A percentile compares a stretch with the other conserved stretches of the same genome.
phyloP scores from a whole-genome alignment of 2,888 invertebrate species.

The Cryptus armator region DNA sequence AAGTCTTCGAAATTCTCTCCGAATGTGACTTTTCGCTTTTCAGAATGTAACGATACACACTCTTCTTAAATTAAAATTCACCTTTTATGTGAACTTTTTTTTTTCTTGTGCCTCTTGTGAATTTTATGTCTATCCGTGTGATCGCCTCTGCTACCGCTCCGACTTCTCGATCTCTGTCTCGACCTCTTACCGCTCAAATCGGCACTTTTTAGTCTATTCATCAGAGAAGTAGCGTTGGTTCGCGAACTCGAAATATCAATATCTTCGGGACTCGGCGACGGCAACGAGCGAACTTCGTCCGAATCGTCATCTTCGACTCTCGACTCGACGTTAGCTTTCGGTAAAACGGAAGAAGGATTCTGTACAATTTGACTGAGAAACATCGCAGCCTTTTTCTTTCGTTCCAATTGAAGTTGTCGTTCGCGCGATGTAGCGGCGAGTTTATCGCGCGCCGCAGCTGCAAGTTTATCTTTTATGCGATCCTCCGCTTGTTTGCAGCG shows the following conservation, averaged over 20 bases:
- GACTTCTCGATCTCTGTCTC: slow-evolving; percentile 75
- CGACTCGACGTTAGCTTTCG: slow-evolving; percentile 57
- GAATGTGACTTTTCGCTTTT: no score
- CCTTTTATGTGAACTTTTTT: slow-evolving; percentile 86
- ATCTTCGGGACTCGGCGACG: slow-evolving; percentile 78
- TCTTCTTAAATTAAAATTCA: slow-evolving; percentile 73
- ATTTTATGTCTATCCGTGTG: slow-evolving; percentile 81
- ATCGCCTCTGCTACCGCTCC: slow-evolving; percentile 69
- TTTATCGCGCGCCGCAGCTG: slow-evolving; percentile 87
- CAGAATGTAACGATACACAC: no score
- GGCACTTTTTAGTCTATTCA: slow-evolving; percentile 80
- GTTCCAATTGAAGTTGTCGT: slow-evolving; percentile 89
- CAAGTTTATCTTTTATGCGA: slow-evolving; percentile 87
- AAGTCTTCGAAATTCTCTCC: no score
- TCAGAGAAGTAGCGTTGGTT: slow-evolving; percentile 76
- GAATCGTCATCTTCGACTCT: slow-evolving; percentile 76
- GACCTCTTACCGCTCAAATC: slow-evolving; percentile 80
- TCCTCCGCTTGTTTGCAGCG: slow-evolving; percentile 85
- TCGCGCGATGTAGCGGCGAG: slow-evolving; percentile 84
- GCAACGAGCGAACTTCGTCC: slow-evolving; percentile 80
- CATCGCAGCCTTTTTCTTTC: slow-evolving; percentile 93
- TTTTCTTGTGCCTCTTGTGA: slow-evolving; percentile 84
- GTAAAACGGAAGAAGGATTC: slow-evolving; percentile 66
- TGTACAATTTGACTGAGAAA: slow-evolving; percentile 88
- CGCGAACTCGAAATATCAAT: slow-evolving; percentile 73